Conservation (phyloP, 2,113 vertebrate genomes). For the Lasiurus borealis region DNA sequence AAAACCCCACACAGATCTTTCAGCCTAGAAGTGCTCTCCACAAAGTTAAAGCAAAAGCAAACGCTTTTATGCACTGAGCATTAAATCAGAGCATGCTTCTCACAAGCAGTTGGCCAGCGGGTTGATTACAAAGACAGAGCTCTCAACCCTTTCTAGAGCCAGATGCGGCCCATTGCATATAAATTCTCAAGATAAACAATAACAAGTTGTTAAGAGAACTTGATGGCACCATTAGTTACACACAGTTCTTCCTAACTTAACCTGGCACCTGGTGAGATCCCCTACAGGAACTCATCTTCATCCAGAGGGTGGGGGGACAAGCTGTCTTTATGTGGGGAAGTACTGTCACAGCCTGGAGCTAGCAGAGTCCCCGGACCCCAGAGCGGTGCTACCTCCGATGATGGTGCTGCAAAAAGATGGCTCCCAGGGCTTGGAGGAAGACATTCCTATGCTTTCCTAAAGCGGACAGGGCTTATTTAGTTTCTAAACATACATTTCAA, state of each 20-base stretch:
- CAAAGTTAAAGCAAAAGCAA: background rate
- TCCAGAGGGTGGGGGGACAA: background rate
- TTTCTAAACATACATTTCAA: background rate
- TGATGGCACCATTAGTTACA: background rate
- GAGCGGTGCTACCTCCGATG: background rate
- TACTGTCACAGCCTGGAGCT: background rate
- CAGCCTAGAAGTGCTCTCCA: background rate
- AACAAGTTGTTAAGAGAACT: background rate
- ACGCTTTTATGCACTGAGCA: background rate
- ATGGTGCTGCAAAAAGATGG: background rate
- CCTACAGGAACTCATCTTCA: background rate
- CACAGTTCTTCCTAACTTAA: background rate
- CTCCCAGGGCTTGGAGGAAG: background rate
- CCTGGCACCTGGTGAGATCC: background rate
- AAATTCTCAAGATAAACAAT: background rate
- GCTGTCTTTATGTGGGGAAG: too few species aligned
- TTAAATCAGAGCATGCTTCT: background rate
- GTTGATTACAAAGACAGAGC: background rate
- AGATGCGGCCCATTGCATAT: rapidly evolving
- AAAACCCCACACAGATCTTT: background rate
- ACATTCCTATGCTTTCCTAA: background rate
- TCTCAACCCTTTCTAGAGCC: background rate
- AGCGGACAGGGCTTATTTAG: background rate
- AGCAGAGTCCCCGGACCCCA: background rate
- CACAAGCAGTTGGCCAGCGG: background rate